Conservation (phyloP, 2,888 invertebrate species). For the Drosophila mulleri region DNA sequence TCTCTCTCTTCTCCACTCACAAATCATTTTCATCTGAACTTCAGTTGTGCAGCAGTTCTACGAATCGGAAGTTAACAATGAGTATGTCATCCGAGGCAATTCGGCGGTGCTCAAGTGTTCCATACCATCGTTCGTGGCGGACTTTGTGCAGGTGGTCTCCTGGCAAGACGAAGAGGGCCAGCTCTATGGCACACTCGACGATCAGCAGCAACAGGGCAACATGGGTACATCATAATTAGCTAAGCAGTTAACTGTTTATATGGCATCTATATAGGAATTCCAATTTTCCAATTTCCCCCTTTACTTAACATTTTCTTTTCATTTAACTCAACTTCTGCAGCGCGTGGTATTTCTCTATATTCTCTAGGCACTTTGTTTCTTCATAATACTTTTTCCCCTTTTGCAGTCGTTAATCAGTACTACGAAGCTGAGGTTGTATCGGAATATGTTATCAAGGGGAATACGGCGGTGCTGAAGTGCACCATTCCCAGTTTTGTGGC, state of each 20-base stretch:
- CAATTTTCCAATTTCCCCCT: conserved; percentile 1
- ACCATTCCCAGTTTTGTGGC: conserved; percentile 95
- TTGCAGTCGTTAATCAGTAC: conserved; percentile 93
- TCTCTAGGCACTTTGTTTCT: neutral
- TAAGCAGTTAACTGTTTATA: conserved; percentile 5
- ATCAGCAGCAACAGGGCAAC: conserved; percentile 74
- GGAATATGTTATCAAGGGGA: conserved; percentile 95
- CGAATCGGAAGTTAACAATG: conserved; percentile 90
- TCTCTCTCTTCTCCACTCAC: conserved; percentile 7
- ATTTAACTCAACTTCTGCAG: conserved; percentile 19
- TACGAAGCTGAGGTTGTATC: conserved; percentile 95
- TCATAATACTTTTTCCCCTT: conserved; percentile 5
- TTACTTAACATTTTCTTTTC: conserved; percentile 11
- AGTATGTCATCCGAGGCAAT: conserved; percentile 91
- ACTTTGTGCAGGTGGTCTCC: conserved; percentile 89
- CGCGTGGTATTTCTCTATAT: neutral
- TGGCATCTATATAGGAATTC: neutral
- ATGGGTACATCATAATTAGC: conserved; percentile 59
- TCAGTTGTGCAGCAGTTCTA: conserved; percentile 90
- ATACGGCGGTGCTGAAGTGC: conserved; percentile 94
- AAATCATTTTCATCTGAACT: conserved; percentile 38
- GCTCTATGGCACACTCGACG: conserved; percentile 83
- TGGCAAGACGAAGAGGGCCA: conserved; percentile 88
- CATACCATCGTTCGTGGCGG: conserved; percentile 91
- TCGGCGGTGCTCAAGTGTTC: conserved; percentile 90